Percentiles rank a stretch among this genome's conserved stretches.
phyloP scores from a whole-genome alignment of 1,140 invertebrate species.

The Elymnias hypermnestra region DNA sequence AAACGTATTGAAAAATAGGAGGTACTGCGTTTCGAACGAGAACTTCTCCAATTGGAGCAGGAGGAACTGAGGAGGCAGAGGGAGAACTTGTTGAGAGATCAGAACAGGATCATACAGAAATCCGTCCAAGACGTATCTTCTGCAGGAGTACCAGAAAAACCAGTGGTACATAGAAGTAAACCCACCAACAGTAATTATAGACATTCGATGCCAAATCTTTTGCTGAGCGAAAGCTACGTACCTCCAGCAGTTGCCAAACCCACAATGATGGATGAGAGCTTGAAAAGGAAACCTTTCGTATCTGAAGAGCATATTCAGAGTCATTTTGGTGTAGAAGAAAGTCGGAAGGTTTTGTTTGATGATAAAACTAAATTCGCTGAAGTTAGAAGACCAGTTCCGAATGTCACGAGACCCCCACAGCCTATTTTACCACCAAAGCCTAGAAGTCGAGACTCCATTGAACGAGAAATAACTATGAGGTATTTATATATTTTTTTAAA shows the following conservation, averaged over 20 bases:
- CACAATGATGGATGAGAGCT: slow-evolving; percentile 39
- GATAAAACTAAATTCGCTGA: slow-evolving; percentile 32
- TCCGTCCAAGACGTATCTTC: slow-evolving; percentile 79
- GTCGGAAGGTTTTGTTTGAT: slow-evolving; percentile 58
- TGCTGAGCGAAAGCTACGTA: slow-evolving; percentile 68
- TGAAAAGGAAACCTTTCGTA: slow-evolving; percentile 61
- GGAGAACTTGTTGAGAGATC: slow-evolving; percentile 81
- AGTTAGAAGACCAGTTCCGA: slow-evolving; percentile 25
- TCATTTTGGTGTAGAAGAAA: slow-evolving; percentile 65
- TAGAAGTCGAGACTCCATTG: slow-evolving; percentile 54
- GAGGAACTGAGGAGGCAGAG: slow-evolving; percentile 86
- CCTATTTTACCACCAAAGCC: slow-evolving; percentile 58
- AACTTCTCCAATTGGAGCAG: slow-evolving; percentile 84
- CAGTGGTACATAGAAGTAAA: slow-evolving; percentile 30
- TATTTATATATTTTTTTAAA: no score
- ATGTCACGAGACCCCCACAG: slow-evolving; percentile 35
- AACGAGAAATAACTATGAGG: slow-evolving; percentile 69
- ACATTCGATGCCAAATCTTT: slow-evolving; percentile 83
- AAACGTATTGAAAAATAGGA: slow-evolving; percentile 70
- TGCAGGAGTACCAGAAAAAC: slow-evolving; percentile 45
- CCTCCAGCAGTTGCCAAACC: slow-evolving; percentile 32
- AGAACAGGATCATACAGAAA: slow-evolving; percentile 77
- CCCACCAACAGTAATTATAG: slow-evolving; percentile 74
- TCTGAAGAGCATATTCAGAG: slow-evolving; percentile 66
- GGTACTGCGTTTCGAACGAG: slow-evolving; percentile 85